Conservation (phyloP, 37 sponge, comb jelly and placozoan species). For the Beroe forskalii region DNA sequence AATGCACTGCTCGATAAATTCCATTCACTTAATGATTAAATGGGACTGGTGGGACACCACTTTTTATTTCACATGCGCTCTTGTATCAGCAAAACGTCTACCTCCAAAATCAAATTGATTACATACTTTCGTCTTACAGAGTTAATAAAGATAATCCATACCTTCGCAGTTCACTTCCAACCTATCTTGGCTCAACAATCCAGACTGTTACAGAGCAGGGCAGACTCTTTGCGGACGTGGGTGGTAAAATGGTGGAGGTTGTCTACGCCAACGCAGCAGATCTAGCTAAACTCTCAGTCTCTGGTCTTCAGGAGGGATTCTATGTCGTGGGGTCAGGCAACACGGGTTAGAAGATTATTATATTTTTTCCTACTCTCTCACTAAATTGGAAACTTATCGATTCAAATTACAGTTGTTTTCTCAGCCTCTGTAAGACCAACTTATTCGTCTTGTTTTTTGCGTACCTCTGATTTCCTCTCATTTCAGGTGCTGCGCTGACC, state of each 20-base stretch:
- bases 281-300: slow-evolving; percentile 46
- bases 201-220: slow-evolving; percentile 43
- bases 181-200: slow-evolving; percentile 23
- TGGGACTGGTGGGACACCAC: too few species aligned
- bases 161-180: slow-evolving; percentile 20
- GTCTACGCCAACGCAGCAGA: slow-evolving; percentile 61
- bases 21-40: not conserved
- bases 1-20: slow-evolving; percentile 32
- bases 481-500: slow-evolving; percentile 53
- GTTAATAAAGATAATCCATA: too few species aligned
- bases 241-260: slow-evolving; percentile 63
- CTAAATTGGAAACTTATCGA: too few species aligned
- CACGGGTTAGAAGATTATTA: slow-evolving; percentile 22
- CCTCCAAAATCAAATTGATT: too few species aligned
- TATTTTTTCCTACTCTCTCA: not conserved
- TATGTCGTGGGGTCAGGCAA: slow-evolving; percentile 54
- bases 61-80: too few species aligned
- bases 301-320: slow-evolving; percentile 60
- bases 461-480: too few species aligned
- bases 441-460: too few species aligned
- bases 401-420: too few species aligned
- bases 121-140: too few species aligned
- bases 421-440: too few species aligned
- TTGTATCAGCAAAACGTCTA: too few species aligned
- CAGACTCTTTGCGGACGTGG: slow-evolving; percentile 28